These are phyloP conservation scores for Caenorhabditis briggsae DNA, from an alignment of 1,140 invertebrate genomes.

Conservation along the genomic window DNA sequence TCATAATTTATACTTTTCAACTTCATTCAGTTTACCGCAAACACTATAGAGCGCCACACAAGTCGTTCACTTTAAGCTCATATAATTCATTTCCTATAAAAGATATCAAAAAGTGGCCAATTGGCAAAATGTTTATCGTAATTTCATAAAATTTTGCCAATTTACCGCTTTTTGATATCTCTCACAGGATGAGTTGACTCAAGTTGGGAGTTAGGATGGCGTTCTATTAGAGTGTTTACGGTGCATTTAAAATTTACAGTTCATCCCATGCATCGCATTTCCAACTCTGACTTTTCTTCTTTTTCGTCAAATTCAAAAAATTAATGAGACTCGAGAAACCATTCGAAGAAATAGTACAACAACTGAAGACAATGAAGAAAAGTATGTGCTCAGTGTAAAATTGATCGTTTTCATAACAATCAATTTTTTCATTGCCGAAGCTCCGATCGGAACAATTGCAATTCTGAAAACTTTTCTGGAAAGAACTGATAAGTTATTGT, in stretches of 20 bases:
- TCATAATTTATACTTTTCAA: too few species aligned
- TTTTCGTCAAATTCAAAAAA: neutral
- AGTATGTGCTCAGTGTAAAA: neutral
- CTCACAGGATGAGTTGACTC: too few species aligned
- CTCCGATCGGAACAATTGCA: neutral
- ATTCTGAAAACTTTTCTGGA: neutral
- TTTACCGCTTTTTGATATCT: too few species aligned
- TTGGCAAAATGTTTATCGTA: too few species aligned
- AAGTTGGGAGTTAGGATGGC: neutral
- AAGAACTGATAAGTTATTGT: neutral
- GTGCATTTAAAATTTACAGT: neutral
- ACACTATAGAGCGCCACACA: too few species aligned
- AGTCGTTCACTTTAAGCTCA: too few species aligned
- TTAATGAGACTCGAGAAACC: neutral
- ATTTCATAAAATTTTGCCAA: too few species aligned
- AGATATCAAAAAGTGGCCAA: too few species aligned
- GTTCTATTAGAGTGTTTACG: too few species aligned
- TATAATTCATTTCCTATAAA: too few species aligned
- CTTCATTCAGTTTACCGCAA: too few species aligned
- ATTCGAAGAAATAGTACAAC: neutral
- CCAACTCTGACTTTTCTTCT: neutral
- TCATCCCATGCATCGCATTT: neutral
- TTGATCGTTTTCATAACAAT: neutral
- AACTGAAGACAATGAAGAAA: neutral
- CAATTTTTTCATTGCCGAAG: neutral